Conservation (phyloP, 2,888 invertebrate genomes). For the Thymelicus sylvestris region DNA sequence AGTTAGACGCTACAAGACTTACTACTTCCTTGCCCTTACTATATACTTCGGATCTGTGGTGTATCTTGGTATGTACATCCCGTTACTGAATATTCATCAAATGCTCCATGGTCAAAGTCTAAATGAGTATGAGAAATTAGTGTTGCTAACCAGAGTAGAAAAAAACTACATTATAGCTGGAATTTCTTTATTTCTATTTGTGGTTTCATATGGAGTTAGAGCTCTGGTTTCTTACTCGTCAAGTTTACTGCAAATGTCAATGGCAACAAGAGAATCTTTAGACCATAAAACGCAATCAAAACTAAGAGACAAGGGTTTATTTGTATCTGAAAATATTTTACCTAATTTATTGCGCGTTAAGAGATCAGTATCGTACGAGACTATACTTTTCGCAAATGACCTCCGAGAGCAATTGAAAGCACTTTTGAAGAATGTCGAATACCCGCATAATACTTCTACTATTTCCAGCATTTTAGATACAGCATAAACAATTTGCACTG, state of each 20-base stretch:
- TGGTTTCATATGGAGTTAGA: constrained; percentile 64
- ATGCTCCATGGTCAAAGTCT: constrained; percentile 53
- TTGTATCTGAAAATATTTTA: constrained; percentile 51
- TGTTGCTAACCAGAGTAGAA: constrained; percentile 59
- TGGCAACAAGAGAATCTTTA: constrained; percentile 46
- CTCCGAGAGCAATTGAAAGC: constrained; percentile 62
- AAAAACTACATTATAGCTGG: constrained; percentile 71
- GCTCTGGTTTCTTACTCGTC: constrained; percentile 61
- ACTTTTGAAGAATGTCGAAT: constrained; percentile 55
- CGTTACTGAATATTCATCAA: constrained; percentile 58
- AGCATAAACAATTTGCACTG: constrained; percentile 40
- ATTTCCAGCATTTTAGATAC: constrained; percentile 55
- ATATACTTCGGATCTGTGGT: constrained; percentile 61
- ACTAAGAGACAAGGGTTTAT: constrained; percentile 37
- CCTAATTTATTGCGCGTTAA: constrained; percentile 64
- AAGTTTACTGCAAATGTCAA: constrained; percentile 52
- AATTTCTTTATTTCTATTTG: constrained; percentile 70
- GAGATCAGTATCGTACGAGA: constrained; percentile 70
- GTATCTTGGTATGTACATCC: constrained; percentile 67
- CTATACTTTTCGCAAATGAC: constrained; percentile 64
- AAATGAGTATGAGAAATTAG: constrained; percentile 57
- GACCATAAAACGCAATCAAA: constrained; percentile 40
- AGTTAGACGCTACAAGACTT: constrained; percentile 48
- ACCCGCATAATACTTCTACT: constrained; percentile 48
- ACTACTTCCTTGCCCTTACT: constrained; percentile 47